Conservation (phyloP, 2,113 vertebrate genomes). For the Gavia stellata region DNA sequence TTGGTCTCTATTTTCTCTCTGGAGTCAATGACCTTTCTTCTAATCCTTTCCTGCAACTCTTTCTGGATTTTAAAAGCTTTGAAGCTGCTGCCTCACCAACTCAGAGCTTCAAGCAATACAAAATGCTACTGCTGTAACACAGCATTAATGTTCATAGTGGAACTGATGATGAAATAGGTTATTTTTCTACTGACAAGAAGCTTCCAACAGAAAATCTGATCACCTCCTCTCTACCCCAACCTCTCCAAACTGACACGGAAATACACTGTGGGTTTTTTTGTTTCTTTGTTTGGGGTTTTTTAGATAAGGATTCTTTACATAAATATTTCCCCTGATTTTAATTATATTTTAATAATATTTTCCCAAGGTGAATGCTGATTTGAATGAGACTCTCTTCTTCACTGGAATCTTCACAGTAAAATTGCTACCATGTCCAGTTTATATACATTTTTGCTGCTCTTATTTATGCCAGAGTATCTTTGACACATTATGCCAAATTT, state of each 20-base stretch:
- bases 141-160: not conserved
- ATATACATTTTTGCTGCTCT: not conserved
- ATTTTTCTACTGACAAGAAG: not conserved
- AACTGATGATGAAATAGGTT: not conserved
- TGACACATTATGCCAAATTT: not conserved
- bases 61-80: not conserved
- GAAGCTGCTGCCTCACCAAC: not conserved
- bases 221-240: not conserved
- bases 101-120: not conserved
- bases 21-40: not conserved
- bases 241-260: not conserved
- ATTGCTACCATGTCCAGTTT: not conserved
- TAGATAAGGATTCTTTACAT: not conserved
- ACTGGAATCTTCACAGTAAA: not conserved
- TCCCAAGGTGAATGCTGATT: not conserved
- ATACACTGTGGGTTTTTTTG: not conserved
- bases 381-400: not conserved
- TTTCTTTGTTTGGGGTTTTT: not conserved
- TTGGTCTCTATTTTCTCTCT: not conserved
- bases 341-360: not conserved
- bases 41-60: not conserved
- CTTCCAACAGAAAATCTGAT: not conserved
- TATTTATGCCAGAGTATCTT: not conserved
- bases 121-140: not conserved
- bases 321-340: not conserved